Conservation (phyloP, 2,888 invertebrate species). For the Acholoe squamosa region DNA sequence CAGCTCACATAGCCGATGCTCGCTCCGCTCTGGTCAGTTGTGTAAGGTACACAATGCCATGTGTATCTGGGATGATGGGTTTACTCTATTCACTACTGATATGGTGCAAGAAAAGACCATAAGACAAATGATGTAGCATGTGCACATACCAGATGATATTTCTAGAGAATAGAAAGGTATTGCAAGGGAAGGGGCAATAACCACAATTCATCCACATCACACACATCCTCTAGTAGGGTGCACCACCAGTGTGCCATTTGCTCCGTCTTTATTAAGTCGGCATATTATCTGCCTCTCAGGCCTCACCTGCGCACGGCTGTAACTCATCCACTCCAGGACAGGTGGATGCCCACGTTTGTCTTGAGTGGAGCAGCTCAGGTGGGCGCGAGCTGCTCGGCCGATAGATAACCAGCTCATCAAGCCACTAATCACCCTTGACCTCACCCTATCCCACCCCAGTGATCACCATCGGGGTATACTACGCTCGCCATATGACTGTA, state of each 20-base stretch:
- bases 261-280: background rate
- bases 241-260: background rate
- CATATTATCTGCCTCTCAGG: too few relatives aligned
- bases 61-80: too few relatives aligned
- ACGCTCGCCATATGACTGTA: too few relatives aligned
- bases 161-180: too few relatives aligned
- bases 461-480: background rate
- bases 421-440: background rate
- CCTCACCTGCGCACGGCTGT: background rate
- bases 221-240: background rate
- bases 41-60: too few relatives aligned
- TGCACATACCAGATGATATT: too few relatives aligned
- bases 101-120: too few relatives aligned
- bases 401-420: constrained; percentile 25
- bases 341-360: background rate
- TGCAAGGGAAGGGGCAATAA: too few relatives aligned
- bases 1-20: too few relatives aligned
- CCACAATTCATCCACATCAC: background rate
- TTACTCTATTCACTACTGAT: too few relatives aligned
- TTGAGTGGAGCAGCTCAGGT: background rate
- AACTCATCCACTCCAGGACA: constrained; percentile 5
- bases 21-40: too few relatives aligned
- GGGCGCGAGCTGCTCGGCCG: background rate
- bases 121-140: background rate
- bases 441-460: constrained; percentile 9